Percentiles rank a stretch among this genome's conserved stretches.
Conservation (phyloP, 2,888 invertebrate species). For the Anarsia innoxiella region DNA sequence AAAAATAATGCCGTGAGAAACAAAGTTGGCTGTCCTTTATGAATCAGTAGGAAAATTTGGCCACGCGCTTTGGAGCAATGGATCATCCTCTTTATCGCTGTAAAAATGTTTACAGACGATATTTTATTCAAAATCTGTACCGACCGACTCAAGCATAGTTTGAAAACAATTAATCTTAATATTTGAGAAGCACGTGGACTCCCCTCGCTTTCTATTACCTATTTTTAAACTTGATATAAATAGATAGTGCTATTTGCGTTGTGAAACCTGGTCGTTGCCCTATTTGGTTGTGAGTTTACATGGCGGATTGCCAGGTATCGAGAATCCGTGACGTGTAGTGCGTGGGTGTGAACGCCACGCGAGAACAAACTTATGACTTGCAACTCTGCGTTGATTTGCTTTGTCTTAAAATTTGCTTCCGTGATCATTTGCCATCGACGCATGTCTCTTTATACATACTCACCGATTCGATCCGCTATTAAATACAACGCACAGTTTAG, state of each 20-base stretch:
- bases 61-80: background rate
- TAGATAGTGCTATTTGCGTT: constrained; percentile 64
- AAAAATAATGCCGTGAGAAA: too few species aligned
- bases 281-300: constrained; percentile 69
- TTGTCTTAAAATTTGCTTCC: constrained; percentile 15
- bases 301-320: constrained; percentile 50
- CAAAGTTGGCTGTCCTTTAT: background rate
- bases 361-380: constrained; percentile 23
- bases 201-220: constrained; percentile 41
- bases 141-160: constrained; percentile 6
- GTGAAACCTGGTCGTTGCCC: constrained; percentile 63
- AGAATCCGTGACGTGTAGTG: constrained; percentile 28
- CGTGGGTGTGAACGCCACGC: constrained; percentile 21
- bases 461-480: too few species aligned
- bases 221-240: constrained; percentile 58
- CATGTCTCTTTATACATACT: too few species aligned
- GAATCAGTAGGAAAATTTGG: constrained; percentile 5
- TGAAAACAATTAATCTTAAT: constrained; percentile 46
- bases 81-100: constrained; percentile 3
- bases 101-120: constrained; percentile 1
- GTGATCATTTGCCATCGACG: too few species aligned
- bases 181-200: constrained; percentile 51
- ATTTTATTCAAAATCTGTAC: constrained; percentile 5
- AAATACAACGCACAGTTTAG: too few species aligned
- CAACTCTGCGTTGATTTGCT: constrained; percentile 17